phyloP scores from a whole-genome alignment of 2,888 invertebrate genomes.

The Lapara coniferarum region DNA sequence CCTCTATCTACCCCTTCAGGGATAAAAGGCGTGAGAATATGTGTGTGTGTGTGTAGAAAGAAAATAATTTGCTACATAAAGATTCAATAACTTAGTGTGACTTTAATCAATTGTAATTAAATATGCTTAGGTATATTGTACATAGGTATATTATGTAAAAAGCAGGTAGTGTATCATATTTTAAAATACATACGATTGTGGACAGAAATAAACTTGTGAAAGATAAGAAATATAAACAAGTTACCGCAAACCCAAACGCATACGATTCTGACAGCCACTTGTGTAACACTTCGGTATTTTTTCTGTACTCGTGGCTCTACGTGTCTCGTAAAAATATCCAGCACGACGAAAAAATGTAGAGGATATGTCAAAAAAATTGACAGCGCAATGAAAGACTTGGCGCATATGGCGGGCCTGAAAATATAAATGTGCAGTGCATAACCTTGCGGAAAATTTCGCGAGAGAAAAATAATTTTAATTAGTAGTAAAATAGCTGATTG shows the following conservation, averaged over 20 bases:
- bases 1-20: too few relatives aligned
- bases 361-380: slow-evolving; percentile 97
- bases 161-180: too few relatives aligned
- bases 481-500: too few relatives aligned
- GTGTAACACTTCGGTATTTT: slow-evolving; percentile 53
- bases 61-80: background rate
- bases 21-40: too few relatives aligned
- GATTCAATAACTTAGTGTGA: too few relatives aligned
- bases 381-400: slow-evolving; percentile 91
- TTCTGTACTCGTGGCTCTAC: slow-evolving; percentile 85
- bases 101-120: too few relatives aligned
- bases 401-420: slow-evolving; percentile 89
- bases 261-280: slow-evolving; percentile 56
- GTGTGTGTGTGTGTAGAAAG: too few relatives aligned
- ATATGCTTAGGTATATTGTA: too few relatives aligned
- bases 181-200: background rate
- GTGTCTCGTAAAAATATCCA: slow-evolving; percentile 92
- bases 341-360: slow-evolving; percentile 96
- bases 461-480: too few relatives aligned
- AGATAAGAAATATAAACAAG: slow-evolving; percentile 33
- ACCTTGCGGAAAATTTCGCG: background rate
- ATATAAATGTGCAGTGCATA: slow-evolving; percentile 14
- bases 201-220: background rate
- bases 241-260: slow-evolving; percentile 74
- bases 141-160: too few relatives aligned